phyloP scores from a whole-genome alignment of 2,797 vertebrate genomes.

The Sebastes vulpes region DNA sequence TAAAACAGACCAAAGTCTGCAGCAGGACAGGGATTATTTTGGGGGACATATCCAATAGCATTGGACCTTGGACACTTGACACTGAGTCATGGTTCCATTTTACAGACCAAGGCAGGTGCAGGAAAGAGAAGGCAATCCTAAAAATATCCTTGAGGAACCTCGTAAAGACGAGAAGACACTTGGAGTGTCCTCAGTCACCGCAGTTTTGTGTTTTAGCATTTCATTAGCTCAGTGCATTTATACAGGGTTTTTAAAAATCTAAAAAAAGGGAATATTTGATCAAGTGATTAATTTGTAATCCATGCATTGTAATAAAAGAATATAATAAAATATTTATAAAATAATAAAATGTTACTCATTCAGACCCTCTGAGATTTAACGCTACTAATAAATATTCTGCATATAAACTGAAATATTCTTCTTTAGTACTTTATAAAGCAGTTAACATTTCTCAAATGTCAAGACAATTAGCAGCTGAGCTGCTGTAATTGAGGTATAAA shows the following conservation, averaged over 20 bases:
- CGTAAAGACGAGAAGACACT: conserved; percentile 63
- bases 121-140: conserved; percentile 87
- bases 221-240: background rate
- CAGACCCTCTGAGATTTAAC: background rate
- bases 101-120: conserved; percentile 93
- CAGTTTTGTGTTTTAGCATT: background rate
- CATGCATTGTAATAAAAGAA: background rate
- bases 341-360: background rate
- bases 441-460: conserved; percentile 44
- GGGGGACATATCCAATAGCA: conserved; percentile 83
- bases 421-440: background rate
- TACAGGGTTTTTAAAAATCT: background rate
- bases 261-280: background rate
- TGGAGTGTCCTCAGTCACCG: conserved; percentile 45
- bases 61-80: conserved; percentile 84
- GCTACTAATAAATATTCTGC: background rate
- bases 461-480: conserved; percentile 33
- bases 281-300: background rate
- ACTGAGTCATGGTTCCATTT: conserved; percentile 83
- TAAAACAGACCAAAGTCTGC: conserved; percentile 49
- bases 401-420: background rate
- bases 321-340: background rate
- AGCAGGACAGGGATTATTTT: conserved; percentile 84
- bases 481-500: conserved; percentile 56
- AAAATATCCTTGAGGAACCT: conserved; percentile 90